A percentile compares a stretch with the other conserved stretches of the same genome.
Conservation (phyloP, 2,797 vertebrate genomes). For the Sebastes variabilis region DNA sequence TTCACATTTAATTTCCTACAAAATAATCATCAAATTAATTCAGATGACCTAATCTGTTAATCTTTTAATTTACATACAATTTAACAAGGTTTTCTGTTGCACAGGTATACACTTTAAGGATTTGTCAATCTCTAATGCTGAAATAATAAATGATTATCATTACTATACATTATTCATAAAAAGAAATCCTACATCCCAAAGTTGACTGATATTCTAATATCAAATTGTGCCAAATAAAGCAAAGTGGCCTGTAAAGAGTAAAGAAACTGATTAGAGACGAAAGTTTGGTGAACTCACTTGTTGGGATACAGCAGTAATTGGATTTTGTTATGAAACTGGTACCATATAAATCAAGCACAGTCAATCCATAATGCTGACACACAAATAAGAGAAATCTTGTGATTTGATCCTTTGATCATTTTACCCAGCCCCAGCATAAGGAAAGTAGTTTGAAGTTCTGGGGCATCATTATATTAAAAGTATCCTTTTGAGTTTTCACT, state of each 20-base stretch:
- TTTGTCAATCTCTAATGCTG: not conserved
- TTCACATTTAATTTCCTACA: not conserved
- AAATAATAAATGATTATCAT: not conserved
- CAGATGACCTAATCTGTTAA: not conserved
- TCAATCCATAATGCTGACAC: not conserved
- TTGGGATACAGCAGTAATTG: conserved; percentile 1
- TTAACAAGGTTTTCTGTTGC: not conserved
- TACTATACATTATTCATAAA: not conserved
- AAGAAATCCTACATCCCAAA: not conserved
- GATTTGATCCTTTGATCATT: conserved; percentile 18
- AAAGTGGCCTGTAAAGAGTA: not conserved
- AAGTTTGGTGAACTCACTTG: not conserved
- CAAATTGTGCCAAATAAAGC: not conserved
- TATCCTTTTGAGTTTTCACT: not conserved
- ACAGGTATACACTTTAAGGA: not conserved
- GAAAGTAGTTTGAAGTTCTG: conserved; percentile 3
- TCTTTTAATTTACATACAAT: conserved; percentile 2
- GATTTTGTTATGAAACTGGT: conserved; percentile 5
- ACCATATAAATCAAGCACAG: not conserved
- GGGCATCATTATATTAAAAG: not conserved
- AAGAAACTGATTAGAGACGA: not conserved
- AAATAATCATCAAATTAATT: conserved; percentile 6
- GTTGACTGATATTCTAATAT: not conserved
- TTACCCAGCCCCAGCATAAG: not conserved
- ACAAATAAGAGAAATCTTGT: not conserved